Conservation (phyloP, 2,888 invertebrate genomes). For the Diarsia brunnea region DNA sequence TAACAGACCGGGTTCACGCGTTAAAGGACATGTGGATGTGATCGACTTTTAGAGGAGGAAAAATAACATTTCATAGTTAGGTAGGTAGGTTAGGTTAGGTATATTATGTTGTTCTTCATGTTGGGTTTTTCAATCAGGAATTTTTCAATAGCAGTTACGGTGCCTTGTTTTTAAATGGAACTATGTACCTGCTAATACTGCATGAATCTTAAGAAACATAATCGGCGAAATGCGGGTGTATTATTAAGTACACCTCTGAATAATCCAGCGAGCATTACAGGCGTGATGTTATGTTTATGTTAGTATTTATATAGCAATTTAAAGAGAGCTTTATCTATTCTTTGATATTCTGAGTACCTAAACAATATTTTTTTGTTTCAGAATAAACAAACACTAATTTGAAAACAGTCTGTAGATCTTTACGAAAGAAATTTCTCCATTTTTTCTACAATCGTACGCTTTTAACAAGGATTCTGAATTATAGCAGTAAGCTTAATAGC, state of each 20-base stretch:
- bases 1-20: not conserved
- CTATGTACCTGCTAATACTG: no score
- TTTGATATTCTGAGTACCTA: not conserved
- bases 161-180: no score
- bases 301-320: no score
- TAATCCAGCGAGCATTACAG: no score
- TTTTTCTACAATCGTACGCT: not conserved
- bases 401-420: not conserved
- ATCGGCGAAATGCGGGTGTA: no score
- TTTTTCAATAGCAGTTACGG: no score
- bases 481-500: constrained; percentile 9
- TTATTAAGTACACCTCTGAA: no score
- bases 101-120: not conserved
- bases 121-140: no score
- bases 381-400: not conserved
- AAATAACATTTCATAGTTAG: not conserved
- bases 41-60: not conserved
- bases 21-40: constrained; percentile 10
- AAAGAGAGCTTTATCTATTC: not conserved
- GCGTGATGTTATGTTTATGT: no score
- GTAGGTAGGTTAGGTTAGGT: not conserved
- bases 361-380: not conserved
- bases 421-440: no score
- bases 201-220: no score
- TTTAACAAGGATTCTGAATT: not conserved